Conservation (phyloP, 2,113 vertebrate genomes). For the Indicator maculatus region DNA sequence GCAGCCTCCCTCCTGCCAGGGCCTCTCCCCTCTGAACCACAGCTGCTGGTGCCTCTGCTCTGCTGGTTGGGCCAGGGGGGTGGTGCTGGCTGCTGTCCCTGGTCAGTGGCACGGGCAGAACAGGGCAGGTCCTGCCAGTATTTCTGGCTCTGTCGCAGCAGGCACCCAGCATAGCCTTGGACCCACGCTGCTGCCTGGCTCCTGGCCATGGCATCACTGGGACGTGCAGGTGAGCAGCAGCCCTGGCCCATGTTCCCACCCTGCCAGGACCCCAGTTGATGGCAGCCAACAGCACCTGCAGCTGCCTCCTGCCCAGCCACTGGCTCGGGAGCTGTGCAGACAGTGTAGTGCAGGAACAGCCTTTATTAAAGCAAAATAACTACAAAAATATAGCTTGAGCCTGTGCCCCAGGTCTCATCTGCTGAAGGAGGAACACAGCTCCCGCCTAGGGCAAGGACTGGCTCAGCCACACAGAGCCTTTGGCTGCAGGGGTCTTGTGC, state of each 20-base stretch:
- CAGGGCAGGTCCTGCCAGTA: conserved; percentile 37
- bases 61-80: not conserved
- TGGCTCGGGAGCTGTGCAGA: not conserved
- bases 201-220: not conserved
- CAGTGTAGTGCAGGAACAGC: conserved; percentile 57
- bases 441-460: conserved; percentile 39
- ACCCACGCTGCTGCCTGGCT: not conserved
- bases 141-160: conserved; percentile 19
- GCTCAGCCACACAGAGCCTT: conserved; percentile 50
- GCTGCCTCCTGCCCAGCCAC: not conserved
- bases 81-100: not conserved
- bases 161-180: not conserved
- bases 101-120: not conserved
- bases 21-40: not conserved
- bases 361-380: conserved; percentile 73
- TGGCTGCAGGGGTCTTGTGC: not conserved
- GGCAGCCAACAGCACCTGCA: not conserved
- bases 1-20: not conserved
- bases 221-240: accelerated
- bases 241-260: accelerated
- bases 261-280: accelerated
- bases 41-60: not conserved
- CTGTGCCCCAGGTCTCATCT: conserved; percentile 20
- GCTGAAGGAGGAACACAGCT: conserved; percentile 3
- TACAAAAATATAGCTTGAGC: conserved; percentile 71